Base-by-base conservation (phyloP, 2,113 vertebrate species). In the Bos indicus region DNA sequence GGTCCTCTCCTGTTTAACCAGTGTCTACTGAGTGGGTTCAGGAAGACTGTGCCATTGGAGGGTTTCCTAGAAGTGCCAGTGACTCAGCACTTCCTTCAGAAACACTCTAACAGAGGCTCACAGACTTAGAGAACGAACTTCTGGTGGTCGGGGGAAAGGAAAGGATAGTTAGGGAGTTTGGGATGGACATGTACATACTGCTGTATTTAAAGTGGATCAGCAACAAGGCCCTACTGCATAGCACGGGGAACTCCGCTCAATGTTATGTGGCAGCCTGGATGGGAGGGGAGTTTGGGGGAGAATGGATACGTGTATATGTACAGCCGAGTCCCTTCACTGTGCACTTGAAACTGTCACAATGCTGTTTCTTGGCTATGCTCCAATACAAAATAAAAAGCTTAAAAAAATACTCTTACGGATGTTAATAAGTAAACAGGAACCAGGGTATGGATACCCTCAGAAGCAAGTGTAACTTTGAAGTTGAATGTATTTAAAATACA, bases 301-400 rank as follows among this genome's bases (percentile, higher is more conserved):
- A 7, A 2, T 1, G 71, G 71, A 26, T 43, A 2, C 12, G 0
- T 25, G 5, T 25, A 6, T 74, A 13, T 77, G 71, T 25, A 43
- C 6, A 13, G 71, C 71, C 26, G 36, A 77, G 71, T 43, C 36
- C 36, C 6, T 77, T 3, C 40, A 43, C 23, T 43, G 71, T 14
- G 40, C 36, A 26, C 71, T 12, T 0, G 40, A 43, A 77, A 77
- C 40, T 43, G 6, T 77, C 71, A 77, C 23, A 77, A 25, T 0
- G 5, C 6, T 40, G 21, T 25, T 77, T 11, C 14, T 1, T 43
- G 12, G 71, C 71, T 43, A 26, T 26, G 3, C 71, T 40, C 40
- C 71, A 77, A 14, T 43, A 26, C 23, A 33, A 77, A 77, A 23
- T 43, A 43, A 77, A 77, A 43, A 71, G 19, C 67, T 71, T 71